These are phyloP conservation scores for Pocillopora grandis DNA, from an alignment of 92 coral and sea anemone genomes.

Conservation along the genomic window DNA sequence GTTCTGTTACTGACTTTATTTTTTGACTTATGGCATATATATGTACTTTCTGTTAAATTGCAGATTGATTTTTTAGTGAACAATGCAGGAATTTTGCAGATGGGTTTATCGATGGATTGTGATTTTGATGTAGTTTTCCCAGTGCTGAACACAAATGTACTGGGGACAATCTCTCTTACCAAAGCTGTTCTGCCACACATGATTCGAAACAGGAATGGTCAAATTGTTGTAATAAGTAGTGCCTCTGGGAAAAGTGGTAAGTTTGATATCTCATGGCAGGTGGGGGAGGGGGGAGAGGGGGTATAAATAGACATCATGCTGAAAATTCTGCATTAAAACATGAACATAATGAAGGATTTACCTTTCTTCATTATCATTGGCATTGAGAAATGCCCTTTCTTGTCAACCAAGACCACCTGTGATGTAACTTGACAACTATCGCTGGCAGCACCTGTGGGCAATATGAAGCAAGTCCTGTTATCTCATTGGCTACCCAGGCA, in stretches of 20 bases:
- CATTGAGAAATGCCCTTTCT: no score
- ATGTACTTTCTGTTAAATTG: background rate
- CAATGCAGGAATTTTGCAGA: conserved; percentile 54
- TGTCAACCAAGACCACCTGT: no score
- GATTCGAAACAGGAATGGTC: conserved; percentile 48
- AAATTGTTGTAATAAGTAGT: conserved; percentile 51
- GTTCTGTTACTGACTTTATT: no score
- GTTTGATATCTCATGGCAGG: background rate
- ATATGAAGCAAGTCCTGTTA: no score
- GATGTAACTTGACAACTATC: no score
- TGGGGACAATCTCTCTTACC: conserved; percentile 59
- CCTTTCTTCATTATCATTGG: no score
- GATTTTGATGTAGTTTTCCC: conserved; percentile 39
- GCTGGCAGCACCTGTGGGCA: no score
- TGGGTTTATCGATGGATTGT: conserved; percentile 9
- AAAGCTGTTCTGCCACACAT: conserved; percentile 67
- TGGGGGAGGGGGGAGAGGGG: background rate
- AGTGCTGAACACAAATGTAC: conserved; percentile 44
- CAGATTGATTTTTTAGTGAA: conserved; percentile 66
- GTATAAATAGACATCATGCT: background rate
- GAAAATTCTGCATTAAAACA: no score
- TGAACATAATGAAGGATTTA: no score
- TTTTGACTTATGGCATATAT: background rate
- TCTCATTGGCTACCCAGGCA: no score
- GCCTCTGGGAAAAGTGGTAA: conserved; percentile 55